These are phyloP conservation scores for Fopius arisanus DNA, from an alignment of 1,140 invertebrate species.

Conservation along the genomic window DNA sequence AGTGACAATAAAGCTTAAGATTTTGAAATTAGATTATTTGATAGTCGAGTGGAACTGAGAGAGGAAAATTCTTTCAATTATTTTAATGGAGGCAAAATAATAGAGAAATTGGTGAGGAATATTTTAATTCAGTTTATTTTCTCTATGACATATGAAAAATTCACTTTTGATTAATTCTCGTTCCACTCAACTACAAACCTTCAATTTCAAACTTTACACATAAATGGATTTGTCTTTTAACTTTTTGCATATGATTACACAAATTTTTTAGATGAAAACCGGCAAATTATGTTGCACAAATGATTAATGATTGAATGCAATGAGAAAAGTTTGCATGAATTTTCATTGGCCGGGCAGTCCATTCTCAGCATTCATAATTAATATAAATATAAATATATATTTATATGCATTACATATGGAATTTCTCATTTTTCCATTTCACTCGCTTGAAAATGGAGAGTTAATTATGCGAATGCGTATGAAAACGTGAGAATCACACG, in stretches of 20 bases:
- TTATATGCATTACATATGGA: conserved; percentile 42
- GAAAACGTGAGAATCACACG: conserved; percentile 60
- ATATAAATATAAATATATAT: conserved; percentile 57
- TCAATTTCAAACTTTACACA: not conserved
- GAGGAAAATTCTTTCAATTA: no score
- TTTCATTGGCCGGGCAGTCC: conserved; percentile 42
- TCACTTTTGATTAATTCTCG: not conserved
- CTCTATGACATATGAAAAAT: not conserved
- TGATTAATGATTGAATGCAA: conserved; percentile 35
- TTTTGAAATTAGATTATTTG: no score
- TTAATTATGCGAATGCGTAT: conserved; percentile 45
- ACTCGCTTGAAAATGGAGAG: not conserved
- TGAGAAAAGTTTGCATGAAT: conserved; percentile 35
- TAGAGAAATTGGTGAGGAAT: not conserved
- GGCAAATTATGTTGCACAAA: conserved; percentile 12
- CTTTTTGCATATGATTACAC: not conserved
- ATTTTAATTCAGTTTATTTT: not conserved
- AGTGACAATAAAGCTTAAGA: no score
- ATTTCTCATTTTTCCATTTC: no score
- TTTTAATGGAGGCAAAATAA: no score
- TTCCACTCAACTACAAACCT: not conserved
- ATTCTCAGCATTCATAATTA: conserved; percentile 54
- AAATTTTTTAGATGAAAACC: not conserved
- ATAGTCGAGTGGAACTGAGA: no score
- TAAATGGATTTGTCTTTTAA: no score